Evolutionary conservation across 2,888 invertebrate species (phyloP), one percentile per base, ranked within the genome.

Genomic region (Caenorhabditis drosophilae): DNA sequence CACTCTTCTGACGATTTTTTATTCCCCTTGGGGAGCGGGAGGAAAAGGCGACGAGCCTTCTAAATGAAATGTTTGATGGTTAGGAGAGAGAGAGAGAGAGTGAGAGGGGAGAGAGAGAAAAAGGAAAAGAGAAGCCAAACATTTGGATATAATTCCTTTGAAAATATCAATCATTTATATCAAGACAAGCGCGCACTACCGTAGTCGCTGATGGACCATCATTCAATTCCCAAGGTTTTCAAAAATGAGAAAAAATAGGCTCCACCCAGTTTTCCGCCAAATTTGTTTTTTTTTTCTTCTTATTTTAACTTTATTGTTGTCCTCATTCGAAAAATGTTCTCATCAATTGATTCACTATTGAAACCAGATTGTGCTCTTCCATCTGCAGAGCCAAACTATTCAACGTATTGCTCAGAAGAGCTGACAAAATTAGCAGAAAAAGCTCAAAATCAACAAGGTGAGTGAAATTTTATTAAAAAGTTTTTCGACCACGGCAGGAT

Each of bases 401-500:
- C 61, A 15, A 52, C 36, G 41, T 56, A 44, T 45, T 62, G 62
- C 41, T 62, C 62, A 15, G 52, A 56, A 16, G 56, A 62, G 53
- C 44, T 62, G 31, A 52, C 50, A 34, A 56, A 52, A 23, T 50
- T 62, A 48, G 62, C 56, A 0, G 62, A 56, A 12, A 25, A 42
- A 23, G 26, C 42, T 20, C 12, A 58, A 58, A 45, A 38, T 31
- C 31, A 31, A 12, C 31, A 46, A 38, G 20, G n/a, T n/a, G n/a
- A n/a, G n/a, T n/a, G n/a, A n/a, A n/a, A n/a, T n/a, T n/a, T n/a
- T n/a, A n/a, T n/a, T n/a, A n/a, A n/a, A n/a, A n/a, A n/a, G n/a
- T n/a, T 12, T 54, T 52, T 53, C 45, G 62, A 70, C 59, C 66
- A 66, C 61, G 74, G 64, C 78, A 78, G 82, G 81, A 78, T 77